Conservation (phyloP, 2,113 vertebrate species). For the Dissostichus mawsoni region DNA sequence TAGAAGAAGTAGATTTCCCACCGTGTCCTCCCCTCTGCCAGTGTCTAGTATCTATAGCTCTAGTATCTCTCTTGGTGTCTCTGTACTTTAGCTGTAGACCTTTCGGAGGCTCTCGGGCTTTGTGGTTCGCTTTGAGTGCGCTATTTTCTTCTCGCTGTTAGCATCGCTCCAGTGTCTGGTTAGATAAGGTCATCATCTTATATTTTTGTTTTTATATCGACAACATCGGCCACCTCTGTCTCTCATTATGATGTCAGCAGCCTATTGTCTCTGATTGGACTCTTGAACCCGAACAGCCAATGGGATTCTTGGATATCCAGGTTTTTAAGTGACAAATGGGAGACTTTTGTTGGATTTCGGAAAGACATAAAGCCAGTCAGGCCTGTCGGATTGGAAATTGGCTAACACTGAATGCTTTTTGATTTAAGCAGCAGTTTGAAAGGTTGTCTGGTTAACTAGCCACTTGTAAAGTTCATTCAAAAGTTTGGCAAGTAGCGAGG, state of each 20-base stretch:
- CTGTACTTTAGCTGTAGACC: constrained; percentile 62
- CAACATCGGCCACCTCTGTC: not conserved
- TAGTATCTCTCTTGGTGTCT: constrained; percentile 64
- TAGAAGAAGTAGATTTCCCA: constrained; percentile 18
- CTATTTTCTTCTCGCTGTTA: constrained; percentile 19
- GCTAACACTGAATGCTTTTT: not conserved
- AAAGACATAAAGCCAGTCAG: not conserved
- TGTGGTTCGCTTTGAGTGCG: constrained; percentile 14
- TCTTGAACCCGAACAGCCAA: constrained; percentile 4
- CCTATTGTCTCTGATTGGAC: constrained; percentile 26
- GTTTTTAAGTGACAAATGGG: constrained; percentile 2
- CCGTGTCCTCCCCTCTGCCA: constrained; percentile 31
- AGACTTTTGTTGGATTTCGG: not conserved
- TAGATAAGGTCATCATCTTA: constrained; percentile 1
- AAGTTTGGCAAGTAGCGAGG: not conserved
- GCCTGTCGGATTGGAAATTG: not conserved
- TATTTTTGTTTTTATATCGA: not conserved
- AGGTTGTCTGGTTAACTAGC: constrained; percentile 1
- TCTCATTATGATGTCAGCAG: constrained; percentile 42
- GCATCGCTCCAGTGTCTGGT: constrained; percentile 27
- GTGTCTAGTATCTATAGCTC: constrained; percentile 60
- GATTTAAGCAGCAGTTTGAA: constrained; percentile 10
- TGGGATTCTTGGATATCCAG: constrained; percentile 27
- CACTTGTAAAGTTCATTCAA: not conserved
- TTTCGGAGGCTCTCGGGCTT: constrained; percentile 51